Percentiles rank a stretch among this genome's conserved stretches.
Conservation (phyloP, 2,888 invertebrate species). For the Lymantria dispar region DNA sequence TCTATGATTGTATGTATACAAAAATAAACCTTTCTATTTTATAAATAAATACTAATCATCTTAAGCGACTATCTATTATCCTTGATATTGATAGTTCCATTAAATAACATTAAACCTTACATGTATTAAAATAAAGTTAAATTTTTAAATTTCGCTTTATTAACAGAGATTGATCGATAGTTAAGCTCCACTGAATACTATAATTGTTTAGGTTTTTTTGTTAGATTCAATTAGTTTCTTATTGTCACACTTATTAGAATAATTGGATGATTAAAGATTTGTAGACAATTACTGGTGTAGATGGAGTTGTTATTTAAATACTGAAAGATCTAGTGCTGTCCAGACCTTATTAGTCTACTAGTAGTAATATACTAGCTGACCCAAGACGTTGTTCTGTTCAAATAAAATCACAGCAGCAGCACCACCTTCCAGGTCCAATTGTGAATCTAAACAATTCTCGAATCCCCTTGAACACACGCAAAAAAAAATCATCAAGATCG, state of each 20-base stretch:
- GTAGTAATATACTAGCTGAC: too few relatives aligned
- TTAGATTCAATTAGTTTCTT: conserved; percentile 14
- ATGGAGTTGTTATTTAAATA: too few relatives aligned
- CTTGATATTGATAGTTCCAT: conserved; percentile 43
- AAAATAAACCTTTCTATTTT: conserved; percentile 6
- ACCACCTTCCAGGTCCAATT: too few relatives aligned
- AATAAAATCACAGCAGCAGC: too few relatives aligned
- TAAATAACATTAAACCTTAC: conserved; percentile 8
- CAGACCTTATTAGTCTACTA: too few relatives aligned
- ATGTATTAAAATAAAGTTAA: not conserved
- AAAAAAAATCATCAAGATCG: too few relatives aligned
- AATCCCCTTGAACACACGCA: too few relatives aligned
- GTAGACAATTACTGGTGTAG: not conserved
- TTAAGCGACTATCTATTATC: conserved; percentile 16
- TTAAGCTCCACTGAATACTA: conserved; percentile 21
- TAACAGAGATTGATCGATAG: conserved; percentile 13
- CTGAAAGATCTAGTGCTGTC: too few relatives aligned
- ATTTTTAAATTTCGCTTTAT: not conserved
- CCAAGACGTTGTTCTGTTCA: too few relatives aligned
- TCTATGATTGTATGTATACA: not conserved
- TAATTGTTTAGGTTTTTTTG: conserved; percentile 29
- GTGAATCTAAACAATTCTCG: too few relatives aligned
- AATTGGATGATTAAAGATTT: conserved; percentile 11
- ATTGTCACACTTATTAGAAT: conserved; percentile 6
- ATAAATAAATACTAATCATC: conserved; percentile 7